Base-by-base conservation (phyloP, 2,113 vertebrate genomes). In the Pedetes capensis region DNA sequence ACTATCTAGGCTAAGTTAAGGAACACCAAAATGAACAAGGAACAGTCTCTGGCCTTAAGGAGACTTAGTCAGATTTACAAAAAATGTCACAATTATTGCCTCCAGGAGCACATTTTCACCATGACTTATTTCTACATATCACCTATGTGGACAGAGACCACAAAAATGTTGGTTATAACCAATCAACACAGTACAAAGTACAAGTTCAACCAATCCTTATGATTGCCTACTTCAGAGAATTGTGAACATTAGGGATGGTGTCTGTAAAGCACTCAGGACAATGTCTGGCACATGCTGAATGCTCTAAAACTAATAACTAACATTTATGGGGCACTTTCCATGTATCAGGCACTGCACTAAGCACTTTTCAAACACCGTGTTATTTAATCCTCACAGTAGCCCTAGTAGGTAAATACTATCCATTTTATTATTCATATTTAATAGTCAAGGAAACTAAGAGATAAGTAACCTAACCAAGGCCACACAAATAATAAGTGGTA, bases 21-120 rank as follows among this genome's bases (percentile, higher is more conserved):
- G 27, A 16, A 86, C 34, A 53, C 25, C 25, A 85, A 68, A 3
- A 49, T 1, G 0, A 90, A 82, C 11, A 49, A 69, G 29, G 25
- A 14, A 55, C 20, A 57, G 29, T 3, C 34, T 22, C 7, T 16
- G 63, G 2, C 69, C 27, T 83, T 39, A 87, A 89, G 51, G 11
- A 87, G 12, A 32, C 66, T 81, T 49, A 47, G 11, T 63, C 32
- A 86, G 55, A 86, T 80, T 89, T 63, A 34, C 39, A 32, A 74
- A 84, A n/a, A 74, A 59, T 53, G 39, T 59, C 75, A 68, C 34
- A 59, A 4, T 32, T 27, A 23, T 81, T 78, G 64, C 12, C 42
- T 81, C 81, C 42, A 18, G 53, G 37, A 90, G 44, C 71, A 64
- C 63, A 81, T 51, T 92, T 83, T 85, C 74, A 71, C 16, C 4